These are phyloP conservation scores for Aythya fuligula DNA, from an alignment of 2,797 vertebrate genomes.

Conservation along the genomic window DNA sequence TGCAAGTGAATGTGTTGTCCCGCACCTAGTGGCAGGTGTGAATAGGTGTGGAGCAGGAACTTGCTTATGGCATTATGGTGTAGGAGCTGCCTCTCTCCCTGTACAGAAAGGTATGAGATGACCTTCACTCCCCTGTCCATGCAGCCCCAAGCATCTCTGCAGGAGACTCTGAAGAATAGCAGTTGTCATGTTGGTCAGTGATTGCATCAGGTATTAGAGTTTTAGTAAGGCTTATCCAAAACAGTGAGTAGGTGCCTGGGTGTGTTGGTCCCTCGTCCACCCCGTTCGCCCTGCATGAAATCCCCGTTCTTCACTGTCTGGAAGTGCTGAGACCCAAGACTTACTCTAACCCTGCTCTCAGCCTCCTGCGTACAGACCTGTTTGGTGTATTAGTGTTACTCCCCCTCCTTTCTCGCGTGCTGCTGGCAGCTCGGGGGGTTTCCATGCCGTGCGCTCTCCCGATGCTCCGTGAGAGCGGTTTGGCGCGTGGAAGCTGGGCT, in stretches of 20 bases:
- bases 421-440: conserved; percentile 60
- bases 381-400: conserved; percentile 37
- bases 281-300: conserved; percentile 75
- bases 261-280: conserved; percentile 42
- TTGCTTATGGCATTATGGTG: conserved; percentile 48
- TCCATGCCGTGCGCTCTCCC: background rate
- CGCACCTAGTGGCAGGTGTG: conserved; percentile 25
- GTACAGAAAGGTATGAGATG: conserved; percentile 28
- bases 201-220: conserved; percentile 33
- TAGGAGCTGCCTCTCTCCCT: conserved; percentile 61
- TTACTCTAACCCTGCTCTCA: conserved; percentile 30
- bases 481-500: background rate
- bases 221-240: conserved; percentile 71
- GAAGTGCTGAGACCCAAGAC: conserved; percentile 58
- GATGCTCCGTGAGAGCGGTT: background rate
- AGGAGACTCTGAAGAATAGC: conserved; percentile 55
- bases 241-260: conserved; percentile 65
- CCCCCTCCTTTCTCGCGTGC: conserved; percentile 42
- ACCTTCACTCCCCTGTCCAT: conserved; percentile 54
- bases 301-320: conserved; percentile 62
- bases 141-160: conserved; percentile 54
- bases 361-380: conserved; percentile 25
- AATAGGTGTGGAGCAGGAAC: conserved; percentile 59
- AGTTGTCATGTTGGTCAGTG: conserved; percentile 61
- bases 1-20: conserved; percentile 49